A percentile compares a stretch with the other conserved stretches of the same genome.
phyloP scores from a whole-genome alignment of 2,888 invertebrate species.

The Cenopis cana region DNA sequence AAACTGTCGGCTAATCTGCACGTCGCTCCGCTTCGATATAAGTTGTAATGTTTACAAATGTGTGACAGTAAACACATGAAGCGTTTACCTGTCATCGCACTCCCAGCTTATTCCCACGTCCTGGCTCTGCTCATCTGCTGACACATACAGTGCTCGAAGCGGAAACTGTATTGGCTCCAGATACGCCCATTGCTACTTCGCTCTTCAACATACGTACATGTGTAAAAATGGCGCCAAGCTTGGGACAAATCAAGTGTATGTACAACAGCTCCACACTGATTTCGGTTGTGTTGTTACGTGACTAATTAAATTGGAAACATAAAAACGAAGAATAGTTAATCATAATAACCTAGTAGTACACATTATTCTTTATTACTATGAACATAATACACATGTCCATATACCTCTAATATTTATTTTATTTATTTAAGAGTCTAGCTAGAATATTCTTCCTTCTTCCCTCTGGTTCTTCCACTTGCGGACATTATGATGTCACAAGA shows the following conservation, averaged over 20 bases:
- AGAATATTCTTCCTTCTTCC: too few species aligned
- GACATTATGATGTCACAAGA: too few species aligned
- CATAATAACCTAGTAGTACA: too few species aligned
- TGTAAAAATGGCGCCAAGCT: constrained; percentile 1
- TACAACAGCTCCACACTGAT: too few species aligned
- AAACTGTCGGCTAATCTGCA: not conserved
- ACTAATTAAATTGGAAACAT: too few species aligned
- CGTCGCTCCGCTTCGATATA: not conserved
- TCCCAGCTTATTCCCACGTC: not conserved
- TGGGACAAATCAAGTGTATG: not conserved
- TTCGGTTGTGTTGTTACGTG: too few species aligned
- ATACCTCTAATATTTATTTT: too few species aligned
- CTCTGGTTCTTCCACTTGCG: too few species aligned
- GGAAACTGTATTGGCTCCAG: constrained; percentile 11
- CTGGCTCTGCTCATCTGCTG: not conserved
- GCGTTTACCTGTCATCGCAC: constrained; percentile 5
- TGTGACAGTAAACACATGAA: constrained; percentile 5
- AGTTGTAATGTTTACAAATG: constrained; percentile 7
- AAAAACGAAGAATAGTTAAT: too few species aligned
- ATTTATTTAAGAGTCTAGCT: too few species aligned
- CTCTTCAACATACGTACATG: not conserved
- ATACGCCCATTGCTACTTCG: constrained; percentile 2
- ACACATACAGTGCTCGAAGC: constrained; percentile 2
- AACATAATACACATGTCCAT: too few species aligned
- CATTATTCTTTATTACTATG: too few species aligned